Base-by-base conservation (phyloP, 1,140 invertebrate genomes). In the Neelides sp. region DNA sequence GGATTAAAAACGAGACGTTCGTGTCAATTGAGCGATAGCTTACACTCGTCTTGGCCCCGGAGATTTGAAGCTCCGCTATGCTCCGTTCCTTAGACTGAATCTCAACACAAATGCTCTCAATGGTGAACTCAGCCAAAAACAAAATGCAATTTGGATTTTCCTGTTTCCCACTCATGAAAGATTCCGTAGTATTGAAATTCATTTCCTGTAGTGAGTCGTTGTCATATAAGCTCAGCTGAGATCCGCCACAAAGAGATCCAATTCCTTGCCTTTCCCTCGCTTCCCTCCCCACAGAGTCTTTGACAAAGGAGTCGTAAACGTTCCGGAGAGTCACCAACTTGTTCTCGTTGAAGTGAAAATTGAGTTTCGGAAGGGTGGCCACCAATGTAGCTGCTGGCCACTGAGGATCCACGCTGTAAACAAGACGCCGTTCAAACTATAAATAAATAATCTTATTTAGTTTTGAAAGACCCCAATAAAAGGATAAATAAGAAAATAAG, bases 11-110 rank as follows among this genome's bases (percentile, higher is more conserved):
- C 1, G 79, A 79, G 8, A 90, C 68, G 50, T 77, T 79, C 1
- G 79, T 75, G 65, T 91, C 83, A 26, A 73, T 72, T 1, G 78
- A 75, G 44, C 80, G 69, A 67, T 80, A 79, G 15, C 77, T 79
- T 59, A 82, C 69, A n/a, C 79, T 77, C 7, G 80, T 78, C 78
- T 77, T 2, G 91, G 89, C 56, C 10, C 88, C 87, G 50, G 82
- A 81, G 1, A 96, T 86, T 69, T 93, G 89, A 13, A 95, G 69
- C 65, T 94, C 89, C 1, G 82, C 89, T 50, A 91, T 82, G 65
- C 83, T 85, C 48, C 85, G 74, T 20, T 86, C 89, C 67, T 79
- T 68, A 1, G 83, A 87, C 63, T 89, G 71, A 13, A 71, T 61
- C 59, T 68, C 58, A 1, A 56, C 55, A 1, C 49, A 52, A 3